Base-by-base conservation (phyloP, 2,113 vertebrate species). In the Gallinago media region DNA sequence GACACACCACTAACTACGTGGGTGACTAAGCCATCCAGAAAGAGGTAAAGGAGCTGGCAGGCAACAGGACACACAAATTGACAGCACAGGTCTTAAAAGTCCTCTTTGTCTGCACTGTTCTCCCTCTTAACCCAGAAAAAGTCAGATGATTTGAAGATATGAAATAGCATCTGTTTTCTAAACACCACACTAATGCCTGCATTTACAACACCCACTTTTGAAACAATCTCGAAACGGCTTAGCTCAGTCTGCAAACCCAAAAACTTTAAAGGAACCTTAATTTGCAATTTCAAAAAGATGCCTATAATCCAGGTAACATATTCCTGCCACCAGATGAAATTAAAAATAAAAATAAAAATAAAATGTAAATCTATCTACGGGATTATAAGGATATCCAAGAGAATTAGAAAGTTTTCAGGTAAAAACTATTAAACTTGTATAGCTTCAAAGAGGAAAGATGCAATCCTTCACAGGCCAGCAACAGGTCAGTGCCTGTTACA, bases 401-500 rank as follows among this genome's bases (percentile, higher is more conserved):
- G 65, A 94, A 71, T 81, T 50, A 3, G 1, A 67, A 85, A 83
- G 67, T 38, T 81, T 96, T 86, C 68, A 73, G 47, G 56, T 81
- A 65, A 78, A 89, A 92, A 52, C 56, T 75, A n/a, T 75, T 59
- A 68, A 81, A 78, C 44, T 7, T 19, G 34, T 22, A 16, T 20
- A 77, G 76, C 68, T 96, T 93, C 78, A 40, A 86, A 91, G 91
- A 72, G 36, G 47, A 74, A 81, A 86, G 17, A 52, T 12, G 29
- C 5, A 71, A 31, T 19, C 34, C 38, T 85, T 23, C 5, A 3
- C 36, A 38, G 90, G 72, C 90, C 88, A 88, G 72, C 55, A 83
- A 88, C 94, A 82, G 73, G 91, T 67, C 85, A 89, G 91, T 93
- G 94, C 93, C 91, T 96, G 92, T 82, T 94, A 6, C 7, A 73